Conservation (phyloP, 1,140 invertebrate genomes). For the Galleria mellonella region DNA sequence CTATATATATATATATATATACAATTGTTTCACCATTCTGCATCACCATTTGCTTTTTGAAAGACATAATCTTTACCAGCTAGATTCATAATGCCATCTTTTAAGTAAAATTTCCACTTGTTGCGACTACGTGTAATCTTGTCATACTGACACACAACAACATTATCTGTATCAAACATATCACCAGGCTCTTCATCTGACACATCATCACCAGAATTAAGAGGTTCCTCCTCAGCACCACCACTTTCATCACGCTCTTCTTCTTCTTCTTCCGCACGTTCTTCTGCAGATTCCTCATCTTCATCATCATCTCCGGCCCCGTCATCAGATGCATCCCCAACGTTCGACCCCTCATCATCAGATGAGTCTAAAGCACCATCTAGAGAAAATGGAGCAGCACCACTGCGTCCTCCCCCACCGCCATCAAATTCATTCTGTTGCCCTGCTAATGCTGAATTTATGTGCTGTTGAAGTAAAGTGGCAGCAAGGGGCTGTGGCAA, state of each 20-base stretch:
- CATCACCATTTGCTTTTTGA: slow-evolving; percentile 98
- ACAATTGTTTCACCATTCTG: slow-evolving; percentile 88
- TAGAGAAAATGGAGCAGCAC: slow-evolving; percentile 53
- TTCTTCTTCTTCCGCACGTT: slow-evolving; percentile 76
- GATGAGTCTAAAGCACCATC: slow-evolving; percentile 66
- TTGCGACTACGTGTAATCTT: slow-evolving; percentile 98
- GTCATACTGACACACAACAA: slow-evolving; percentile 99
- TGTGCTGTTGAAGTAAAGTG: slow-evolving; percentile 88
- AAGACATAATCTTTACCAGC: slow-evolving; percentile 99
- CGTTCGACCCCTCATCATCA: slow-evolving; percentile 68
- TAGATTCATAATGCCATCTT: slow-evolving; percentile 99
- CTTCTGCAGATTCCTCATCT: slow-evolving; percentile 77
- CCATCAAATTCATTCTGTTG: slow-evolving; percentile 66
- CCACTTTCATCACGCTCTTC: slow-evolving; percentile 78
- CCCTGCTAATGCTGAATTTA: slow-evolving; percentile 80
- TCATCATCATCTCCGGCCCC: slow-evolving; percentile 87
- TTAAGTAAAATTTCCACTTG: slow-evolving; percentile 99
- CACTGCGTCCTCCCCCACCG: slow-evolving; percentile 56
- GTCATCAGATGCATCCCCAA: slow-evolving; percentile 83
- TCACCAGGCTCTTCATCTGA: slow-evolving; percentile 97
- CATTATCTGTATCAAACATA: slow-evolving; percentile 98
- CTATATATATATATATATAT: slow-evolving; percentile 15
- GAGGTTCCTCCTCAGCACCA: slow-evolving; percentile 91
- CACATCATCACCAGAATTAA: slow-evolving; percentile 97
- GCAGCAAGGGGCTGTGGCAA: slow-evolving; percentile 86